phyloP scores from a whole-genome alignment of 2,888 invertebrate genomes.

The Augochlorella aurata region DNA sequence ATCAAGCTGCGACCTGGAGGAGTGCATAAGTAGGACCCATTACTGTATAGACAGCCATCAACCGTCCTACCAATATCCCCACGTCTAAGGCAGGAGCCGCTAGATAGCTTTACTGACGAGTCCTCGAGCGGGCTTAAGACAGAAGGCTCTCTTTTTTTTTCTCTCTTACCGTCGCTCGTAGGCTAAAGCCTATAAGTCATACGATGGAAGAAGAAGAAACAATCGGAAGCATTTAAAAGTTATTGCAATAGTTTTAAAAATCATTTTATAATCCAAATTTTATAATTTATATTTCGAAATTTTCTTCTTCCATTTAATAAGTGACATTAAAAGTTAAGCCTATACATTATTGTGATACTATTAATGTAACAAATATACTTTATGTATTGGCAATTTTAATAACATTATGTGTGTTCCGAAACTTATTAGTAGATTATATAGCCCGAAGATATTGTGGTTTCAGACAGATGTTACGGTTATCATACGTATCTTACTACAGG shows the following conservation, averaged over 20 bases:
- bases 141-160: too few species aligned
- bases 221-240: background rate
- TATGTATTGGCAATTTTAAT: background rate
- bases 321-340: background rate
- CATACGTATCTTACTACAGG: slow-evolving; percentile 72
- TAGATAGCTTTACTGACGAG: too few species aligned
- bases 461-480: slow-evolving; percentile 73
- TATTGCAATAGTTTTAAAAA: background rate
- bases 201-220: background rate
- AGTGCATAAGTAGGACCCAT: too few species aligned
- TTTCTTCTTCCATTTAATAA: background rate
- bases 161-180: too few species aligned
- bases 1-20: too few species aligned
- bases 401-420: slow-evolving; percentile 44
- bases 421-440: slow-evolving; percentile 41
- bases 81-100: too few species aligned
- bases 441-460: slow-evolving; percentile 76
- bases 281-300: background rate
- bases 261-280: background rate
- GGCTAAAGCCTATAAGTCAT: too few species aligned
- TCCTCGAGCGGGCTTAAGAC: too few species aligned
- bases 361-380: background rate
- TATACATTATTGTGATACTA: background rate
- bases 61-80: too few species aligned
- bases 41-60: too few species aligned